Base-by-base conservation (phyloP, 2,888 invertebrate genomes). In the Papilio demoleus region DNA sequence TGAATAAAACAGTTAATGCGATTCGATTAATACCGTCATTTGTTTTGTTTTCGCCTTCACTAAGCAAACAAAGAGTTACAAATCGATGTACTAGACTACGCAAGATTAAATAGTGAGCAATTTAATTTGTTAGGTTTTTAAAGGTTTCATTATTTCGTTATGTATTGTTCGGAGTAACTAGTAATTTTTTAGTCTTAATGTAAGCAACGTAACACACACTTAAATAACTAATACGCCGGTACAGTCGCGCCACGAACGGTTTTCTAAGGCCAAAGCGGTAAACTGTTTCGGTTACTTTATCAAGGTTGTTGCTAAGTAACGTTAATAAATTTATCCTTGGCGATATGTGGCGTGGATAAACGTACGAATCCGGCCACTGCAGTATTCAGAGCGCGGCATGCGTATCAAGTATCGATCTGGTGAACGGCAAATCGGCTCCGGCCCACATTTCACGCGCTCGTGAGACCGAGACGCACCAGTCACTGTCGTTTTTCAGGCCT, bases 381-480 rank as follows among this genome's bases (percentile, higher is more conserved):
- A 81, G 80, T 83, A 86, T 87, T 86, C 81, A 86, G 88, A 88
- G 86, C 85, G 83, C 85, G 85, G 78, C 82, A 83, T 84, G 87
- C 86, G 90, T 90, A 88, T 89, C 86, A 84, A 83, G 86, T 89
- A 91, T 91, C 88, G 89, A 90, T 90, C 87, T 86, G 79, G 82
- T 80, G 85, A 86, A 80, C 81, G 86, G 84, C 82, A 70, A 70
- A 40, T 88, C 84, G 86, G 84, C 83, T 84, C 82, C 84, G 85
- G 84, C 82, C 86, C 81, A 83, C 88, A 87, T 90, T 90, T 90
- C 87, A 82, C 86, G 85, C 85, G 83, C 77, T 82, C 80, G 81
- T 80, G 79, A 77, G 79, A 79, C 78, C 40, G 31, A 19, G 17
- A 63, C 24, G 24, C 45, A 42, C 42, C 19, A n/a, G 19, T 42